Percentiles rank a stretch among this genome's conserved stretches.
Evolutionary conservation across 2,797 vertebrate genomes (phyloP).

Genomic region (Sebastes iracundus): DNA sequence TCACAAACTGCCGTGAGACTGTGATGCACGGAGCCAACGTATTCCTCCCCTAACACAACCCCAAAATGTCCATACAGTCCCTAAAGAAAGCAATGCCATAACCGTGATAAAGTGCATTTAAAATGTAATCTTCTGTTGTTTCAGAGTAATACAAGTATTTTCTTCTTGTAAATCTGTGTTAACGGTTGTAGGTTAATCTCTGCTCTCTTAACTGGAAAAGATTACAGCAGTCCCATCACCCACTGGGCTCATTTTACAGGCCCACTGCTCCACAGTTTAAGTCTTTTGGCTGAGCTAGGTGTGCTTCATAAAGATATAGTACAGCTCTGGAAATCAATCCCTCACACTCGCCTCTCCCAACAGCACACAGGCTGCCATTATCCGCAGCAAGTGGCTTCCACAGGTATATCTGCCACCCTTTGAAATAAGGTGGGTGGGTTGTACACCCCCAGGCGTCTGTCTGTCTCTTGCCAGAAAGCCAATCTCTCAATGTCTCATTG

Average conservation of each 20-base stretch:
- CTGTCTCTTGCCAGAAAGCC: conserved; percentile 82
- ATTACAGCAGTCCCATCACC: conserved; percentile 3
- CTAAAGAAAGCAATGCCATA: not conserved
- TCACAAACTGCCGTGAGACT: too few relatives aligned
- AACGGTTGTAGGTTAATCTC: not conserved
- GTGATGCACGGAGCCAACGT: not conserved
- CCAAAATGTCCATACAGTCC: not conserved
- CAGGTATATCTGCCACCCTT: conserved; percentile 73
- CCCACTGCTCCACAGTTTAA: conserved; percentile 26
- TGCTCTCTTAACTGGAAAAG: conserved; percentile 7
- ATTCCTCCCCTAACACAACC: not conserved
- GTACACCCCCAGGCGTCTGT: conserved; percentile 76
- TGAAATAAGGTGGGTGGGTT: conserved; percentile 76
- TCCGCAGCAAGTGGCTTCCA: conserved; percentile 67
- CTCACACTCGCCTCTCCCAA: conserved; percentile 46
- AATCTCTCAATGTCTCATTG: conserved; percentile 77
- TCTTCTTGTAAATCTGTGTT: conserved; percentile 6
- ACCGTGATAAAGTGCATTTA: not conserved
- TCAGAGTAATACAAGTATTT: not conserved
- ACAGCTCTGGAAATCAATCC: conserved; percentile 75
- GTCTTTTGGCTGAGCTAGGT: conserved; percentile 41
- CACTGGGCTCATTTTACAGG: conserved; percentile 46
- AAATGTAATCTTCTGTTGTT: not conserved
- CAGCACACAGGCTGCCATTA: conserved; percentile 76
- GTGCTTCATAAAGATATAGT: conserved; percentile 56